Base-by-base conservation (phyloP, 2,113 vertebrate species). In the Parotia lawesii region DNA sequence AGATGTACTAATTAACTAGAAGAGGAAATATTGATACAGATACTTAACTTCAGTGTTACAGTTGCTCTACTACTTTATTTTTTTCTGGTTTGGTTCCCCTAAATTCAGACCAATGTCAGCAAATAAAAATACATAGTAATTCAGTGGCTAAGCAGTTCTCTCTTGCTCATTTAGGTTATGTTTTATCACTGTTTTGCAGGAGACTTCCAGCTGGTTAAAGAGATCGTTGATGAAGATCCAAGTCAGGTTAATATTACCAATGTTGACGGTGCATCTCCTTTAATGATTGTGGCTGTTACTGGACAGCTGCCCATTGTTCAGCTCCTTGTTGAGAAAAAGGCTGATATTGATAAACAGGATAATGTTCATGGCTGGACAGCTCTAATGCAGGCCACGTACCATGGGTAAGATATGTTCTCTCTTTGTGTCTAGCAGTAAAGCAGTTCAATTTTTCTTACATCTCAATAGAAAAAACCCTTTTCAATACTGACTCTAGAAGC, bases 361-460 rank as follows among this genome's bases (percentile, higher is more conserved):
- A 98, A 97, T 2, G 97, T 98, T 47, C 99, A 99, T 10, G 99
- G 99, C 42, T 99, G 99, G 99, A 99, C 99, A 1, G 99, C 99
- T 40, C 98, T 99, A 61, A 99, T 99, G 99, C 99, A 99, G 94
- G 99, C 99, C 66, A 99, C 99, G 0, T 99, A 99, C 92, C 99
- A 99, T 0, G 99, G 99, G 99, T 99, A 96, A 95, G 96, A 76
- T n/a, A 12, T 0, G 10, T 72, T 8, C 29, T 58, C 1, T 56
- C 28, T 57, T 75, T 70, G 15, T 17, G 35, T 61, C 56, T 84
- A 56, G 38, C 38, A 31, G 37, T 72, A 35, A 74, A 79, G 61
- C 60, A 65, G 12, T 47, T 85, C 42, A 15, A 10, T 74, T 82
- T 38, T 74, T 84, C 25, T 53, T 70, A 28, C 11, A 28, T 90